Percentiles rank a stretch among this genome's conserved stretches.
Evolutionary conservation across 2,888 invertebrate species (phyloP).

Genomic region (Copidosoma aretas): DNA sequence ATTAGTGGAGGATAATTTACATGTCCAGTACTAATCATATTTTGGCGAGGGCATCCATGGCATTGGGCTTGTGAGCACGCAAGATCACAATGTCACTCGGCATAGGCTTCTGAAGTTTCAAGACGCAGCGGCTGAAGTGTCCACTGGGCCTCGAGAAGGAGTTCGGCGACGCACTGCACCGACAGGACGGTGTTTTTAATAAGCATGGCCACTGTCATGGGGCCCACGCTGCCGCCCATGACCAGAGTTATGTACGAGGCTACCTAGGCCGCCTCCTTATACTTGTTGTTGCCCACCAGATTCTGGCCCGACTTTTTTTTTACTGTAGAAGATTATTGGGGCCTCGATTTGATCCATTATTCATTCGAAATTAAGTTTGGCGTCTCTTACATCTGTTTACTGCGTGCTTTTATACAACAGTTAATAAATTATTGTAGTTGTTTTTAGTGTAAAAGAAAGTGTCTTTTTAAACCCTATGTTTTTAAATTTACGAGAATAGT

Average conservation of each 20-base stretch:
- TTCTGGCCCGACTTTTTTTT: conserved; percentile 81
- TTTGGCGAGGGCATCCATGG: conserved; percentile 77
- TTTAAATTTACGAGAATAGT: too few species aligned
- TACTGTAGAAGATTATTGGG: too few species aligned
- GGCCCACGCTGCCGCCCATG: conserved; percentile 96
- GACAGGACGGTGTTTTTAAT: conserved; percentile 93
- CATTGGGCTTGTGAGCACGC: conserved; percentile 85
- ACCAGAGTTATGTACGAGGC: conserved; percentile 94
- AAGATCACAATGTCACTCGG: conserved; percentile 95
- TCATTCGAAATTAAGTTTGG: too few species aligned
- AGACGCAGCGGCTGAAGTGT: conserved; percentile 71
- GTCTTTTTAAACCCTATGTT: too few species aligned
- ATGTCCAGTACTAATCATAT: too few species aligned
- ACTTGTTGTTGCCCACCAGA: conserved; percentile 95
- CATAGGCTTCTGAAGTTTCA: conserved; percentile 74
- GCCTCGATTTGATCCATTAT: too few species aligned
- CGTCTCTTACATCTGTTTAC: too few species aligned
- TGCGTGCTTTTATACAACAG: too few species aligned
- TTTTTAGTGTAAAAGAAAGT: too few species aligned
- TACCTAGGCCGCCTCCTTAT: conserved; percentile 76
- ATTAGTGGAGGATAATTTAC: too few species aligned
- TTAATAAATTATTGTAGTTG: too few species aligned
- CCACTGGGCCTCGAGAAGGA: conserved; percentile 73
- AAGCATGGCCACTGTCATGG: conserved; percentile 99
- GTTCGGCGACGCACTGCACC: conserved; percentile 72